These are phyloP conservation scores for Graphium colonna DNA, from an alignment of 2,888 invertebrate species.

Conservation along the genomic window DNA sequence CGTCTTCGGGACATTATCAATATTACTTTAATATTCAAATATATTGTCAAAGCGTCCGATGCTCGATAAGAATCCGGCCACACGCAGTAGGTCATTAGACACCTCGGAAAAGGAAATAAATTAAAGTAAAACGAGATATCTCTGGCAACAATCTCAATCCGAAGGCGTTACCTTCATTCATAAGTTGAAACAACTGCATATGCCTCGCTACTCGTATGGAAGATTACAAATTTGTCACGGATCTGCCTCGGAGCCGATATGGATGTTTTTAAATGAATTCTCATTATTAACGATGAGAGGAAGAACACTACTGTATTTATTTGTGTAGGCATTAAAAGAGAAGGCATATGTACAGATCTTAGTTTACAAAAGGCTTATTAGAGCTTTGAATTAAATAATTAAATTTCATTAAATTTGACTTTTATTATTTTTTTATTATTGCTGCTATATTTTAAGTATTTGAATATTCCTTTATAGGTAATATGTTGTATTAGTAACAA, in stretches of 20 bases:
- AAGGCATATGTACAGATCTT: too few species aligned
- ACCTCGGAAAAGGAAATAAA: slow-evolving; percentile 76
- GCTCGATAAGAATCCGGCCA: slow-evolving; percentile 76
- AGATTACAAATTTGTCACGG: slow-evolving; percentile 35
- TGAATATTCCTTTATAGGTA: too few species aligned
- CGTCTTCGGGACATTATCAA: slow-evolving; percentile 51
- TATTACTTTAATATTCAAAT: slow-evolving; percentile 70
- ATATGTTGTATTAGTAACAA: too few species aligned
- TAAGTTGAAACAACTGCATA: slow-evolving; percentile 22
- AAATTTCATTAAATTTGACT: too few species aligned
- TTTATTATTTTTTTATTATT: too few species aligned
- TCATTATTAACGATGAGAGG: background rate
- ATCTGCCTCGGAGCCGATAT: slow-evolving; percentile 6
- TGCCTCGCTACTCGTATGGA: slow-evolving; percentile 26
- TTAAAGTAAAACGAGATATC: slow-evolving; percentile 75
- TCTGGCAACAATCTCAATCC: slow-evolving; percentile 61
- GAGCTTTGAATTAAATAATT: too few species aligned
- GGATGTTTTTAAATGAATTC: slow-evolving; percentile 3
- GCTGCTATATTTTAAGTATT: too few species aligned
- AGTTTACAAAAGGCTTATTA: too few species aligned
- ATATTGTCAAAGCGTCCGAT: slow-evolving; percentile 72
- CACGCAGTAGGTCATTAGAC: slow-evolving; percentile 78
- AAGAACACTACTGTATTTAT: background rate
- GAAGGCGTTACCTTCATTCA: slow-evolving; percentile 26
- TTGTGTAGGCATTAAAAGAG: too few species aligned